Base-by-base conservation (phyloP, 2,797 vertebrate genomes). In the Acrossocheilus wenchowensis region DNA sequence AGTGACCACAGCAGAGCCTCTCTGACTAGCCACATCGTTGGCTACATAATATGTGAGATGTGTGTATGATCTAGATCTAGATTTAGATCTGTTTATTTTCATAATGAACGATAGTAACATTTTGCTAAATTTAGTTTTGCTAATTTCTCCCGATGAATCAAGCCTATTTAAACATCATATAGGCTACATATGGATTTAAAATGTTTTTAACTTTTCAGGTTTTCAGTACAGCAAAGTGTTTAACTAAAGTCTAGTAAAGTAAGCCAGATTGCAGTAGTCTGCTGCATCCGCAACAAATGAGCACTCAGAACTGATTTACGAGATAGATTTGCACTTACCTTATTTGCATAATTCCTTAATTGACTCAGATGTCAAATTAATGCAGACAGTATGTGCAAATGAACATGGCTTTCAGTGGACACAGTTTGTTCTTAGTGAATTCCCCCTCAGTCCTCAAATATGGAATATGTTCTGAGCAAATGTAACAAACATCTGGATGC, bases 401-500 rank as follows among this genome's bases (percentile, higher is more conserved):
- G 36, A 66, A 68, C 60, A 48, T 21, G 15, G 21, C 9, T 45
- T 66, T 81, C 26, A 34, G 15, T 36, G 79, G 79, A 43, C 62
- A 81, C 79, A 81, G 62, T 81, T 68, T 81, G 62, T 81, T 68
- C 62, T 68, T 48, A 36, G 43, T 14, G 19, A 81, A 68, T 34
- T 19, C 79, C 79, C 60, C 79, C 43, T 50, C 7, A 72, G 50
- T 72, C 75, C 34, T 72, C 26, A 71, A 17, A 60, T 69, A 17
- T 1, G 5, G 72, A 50, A 83, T 48, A 84, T 68, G 75, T 45
- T 45, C 50, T 5, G 36, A 57, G 36, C 7, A 69, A 52, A 71
- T 54, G 2, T 50, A 69, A 71, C 39, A 57, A 79, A 54, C 75
- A 85, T 79, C 83, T 85, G 75, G 75, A 71, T 48, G 39, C 50